A percentile compares a stretch with the other conserved stretches of the same genome.
These are phyloP conservation scores for Aphrophora alni DNA, from an alignment of 2,888 invertebrate species.

Conservation along the genomic window DNA sequence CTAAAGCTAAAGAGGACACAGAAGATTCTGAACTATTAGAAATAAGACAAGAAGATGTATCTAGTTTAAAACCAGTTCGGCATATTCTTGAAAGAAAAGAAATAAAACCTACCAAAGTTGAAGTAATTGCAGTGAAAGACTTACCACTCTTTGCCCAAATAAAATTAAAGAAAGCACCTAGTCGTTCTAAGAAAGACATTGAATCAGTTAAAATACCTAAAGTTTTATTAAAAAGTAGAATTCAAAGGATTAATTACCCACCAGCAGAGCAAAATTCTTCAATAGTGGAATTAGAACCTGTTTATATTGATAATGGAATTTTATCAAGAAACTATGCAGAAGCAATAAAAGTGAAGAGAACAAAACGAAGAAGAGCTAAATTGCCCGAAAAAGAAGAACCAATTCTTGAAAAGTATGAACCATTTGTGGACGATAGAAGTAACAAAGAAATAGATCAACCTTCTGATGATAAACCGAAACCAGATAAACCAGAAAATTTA, in stretches of 20 bases:
- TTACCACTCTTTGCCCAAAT: constrained; percentile 69
- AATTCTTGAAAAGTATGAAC: constrained; percentile 49
- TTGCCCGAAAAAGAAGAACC: constrained; percentile 48
- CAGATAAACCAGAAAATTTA: too few species aligned
- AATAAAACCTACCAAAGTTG: constrained; percentile 44
- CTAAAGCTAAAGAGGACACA: background rate
- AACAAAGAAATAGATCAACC: constrained; percentile 41
- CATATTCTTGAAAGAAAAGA: constrained; percentile 42
- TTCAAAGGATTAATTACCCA: constrained; percentile 62
- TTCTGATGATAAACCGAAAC: constrained; percentile 45
- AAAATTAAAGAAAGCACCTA: constrained; percentile 55
- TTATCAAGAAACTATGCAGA: constrained; percentile 53
- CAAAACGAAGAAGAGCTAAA: constrained; percentile 48
- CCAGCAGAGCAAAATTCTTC: constrained; percentile 55
- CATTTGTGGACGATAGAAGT: constrained; percentile 43
- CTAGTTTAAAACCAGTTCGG: constrained; percentile 9
- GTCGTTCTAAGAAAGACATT: constrained; percentile 61
- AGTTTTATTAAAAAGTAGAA: constrained; percentile 73
- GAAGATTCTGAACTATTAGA: background rate
- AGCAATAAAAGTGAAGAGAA: constrained; percentile 51
- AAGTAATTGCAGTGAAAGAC: constrained; percentile 54
- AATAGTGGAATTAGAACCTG: constrained; percentile 54
- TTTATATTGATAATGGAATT: constrained; percentile 52
- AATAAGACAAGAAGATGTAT: background rate
- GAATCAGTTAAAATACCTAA: constrained; percentile 64